phyloP scores from a whole-genome alignment of 1,140 invertebrate genomes.

The Hirudo medicinalis region DNA sequence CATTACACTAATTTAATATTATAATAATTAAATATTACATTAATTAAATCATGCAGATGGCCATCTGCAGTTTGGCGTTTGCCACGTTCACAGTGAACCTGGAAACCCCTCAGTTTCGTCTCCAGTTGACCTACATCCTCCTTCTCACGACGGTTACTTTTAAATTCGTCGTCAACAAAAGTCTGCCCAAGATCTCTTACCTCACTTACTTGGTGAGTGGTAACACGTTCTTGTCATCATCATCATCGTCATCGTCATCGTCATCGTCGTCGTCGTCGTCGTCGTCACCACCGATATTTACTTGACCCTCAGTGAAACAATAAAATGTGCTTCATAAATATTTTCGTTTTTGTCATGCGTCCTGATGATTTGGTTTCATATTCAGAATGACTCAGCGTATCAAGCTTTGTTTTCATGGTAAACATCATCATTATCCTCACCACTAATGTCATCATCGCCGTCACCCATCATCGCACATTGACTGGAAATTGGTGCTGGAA shows the following conservation, averaged over 20 bases:
- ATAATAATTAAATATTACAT: too few relatives aligned
- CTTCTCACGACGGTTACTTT: conserved; percentile 25
- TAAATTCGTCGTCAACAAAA: conserved; percentile 25
- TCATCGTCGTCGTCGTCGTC: neutral
- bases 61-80: conserved; percentile 26
- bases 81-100: conserved; percentile 24
- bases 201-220: conserved; percentile 23
- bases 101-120: conserved; percentile 21
- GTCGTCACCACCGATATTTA: neutral
- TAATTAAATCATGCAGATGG: conserved; percentile 20
- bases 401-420: neutral
- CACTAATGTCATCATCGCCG: neutral
- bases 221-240: neutral
- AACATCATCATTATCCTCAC: conserved; percentile 7
- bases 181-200: conserved; percentile 23
- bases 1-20: too few relatives aligned
- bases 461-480: neutral
- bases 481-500: too few relatives aligned
- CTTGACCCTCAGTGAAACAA: too few relatives aligned
- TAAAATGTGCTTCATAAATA: too few relatives aligned
- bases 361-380: too few relatives aligned
- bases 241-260: conserved; percentile 13
- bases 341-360: too few relatives aligned
- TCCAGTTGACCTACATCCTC: conserved; percentile 24
- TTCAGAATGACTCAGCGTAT: too few relatives aligned